phyloP scores from a whole-genome alignment of 2,113 vertebrate genomes.

The Nycticebus coucang region DNA sequence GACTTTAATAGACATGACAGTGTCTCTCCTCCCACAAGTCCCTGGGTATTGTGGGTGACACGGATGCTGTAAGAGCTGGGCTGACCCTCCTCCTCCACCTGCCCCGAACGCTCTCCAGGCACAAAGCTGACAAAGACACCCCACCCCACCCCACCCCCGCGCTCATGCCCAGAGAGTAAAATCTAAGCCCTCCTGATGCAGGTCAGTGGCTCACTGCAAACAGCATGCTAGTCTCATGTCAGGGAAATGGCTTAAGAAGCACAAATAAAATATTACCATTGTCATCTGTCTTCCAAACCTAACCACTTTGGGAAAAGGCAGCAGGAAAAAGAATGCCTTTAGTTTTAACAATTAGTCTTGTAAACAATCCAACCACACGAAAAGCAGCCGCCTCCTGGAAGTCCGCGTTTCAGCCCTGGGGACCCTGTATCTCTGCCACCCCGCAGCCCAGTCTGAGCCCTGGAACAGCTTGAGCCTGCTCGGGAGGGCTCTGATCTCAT shows the following conservation, averaged over 20 bases:
- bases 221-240: conserved; percentile 30
- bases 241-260: conserved; percentile 75
- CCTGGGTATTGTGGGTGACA: conserved; percentile 43
- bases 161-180: conserved; percentile 66
- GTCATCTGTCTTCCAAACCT: conserved; percentile 72
- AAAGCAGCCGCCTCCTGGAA: conserved; percentile 48
- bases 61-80: background rate
- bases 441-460: conserved; percentile 61
- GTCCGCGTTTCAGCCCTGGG: conserved; percentile 21
- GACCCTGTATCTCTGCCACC: conserved; percentile 62
- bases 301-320: conserved; percentile 72
- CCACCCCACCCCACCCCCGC: too few species aligned
- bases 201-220: conserved; percentile 50
- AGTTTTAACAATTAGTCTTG: conserved; percentile 73
- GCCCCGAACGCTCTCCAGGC: conserved; percentile 76
- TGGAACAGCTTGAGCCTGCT: conserved; percentile 66
- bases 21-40: conserved; percentile 72
- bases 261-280: conserved; percentile 63
- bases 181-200: conserved; percentile 58
- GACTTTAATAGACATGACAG: conserved; percentile 82
- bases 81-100: background rate
- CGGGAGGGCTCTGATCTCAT: conserved; percentile 72
- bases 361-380: conserved; percentile 78
- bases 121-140: conserved; percentile 71
- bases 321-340: conserved; percentile 68